A percentile compares a stretch with the other conserved stretches of the same genome.
phyloP scores from a whole-genome alignment of 2,113 vertebrate species.

The Equus quagga region DNA sequence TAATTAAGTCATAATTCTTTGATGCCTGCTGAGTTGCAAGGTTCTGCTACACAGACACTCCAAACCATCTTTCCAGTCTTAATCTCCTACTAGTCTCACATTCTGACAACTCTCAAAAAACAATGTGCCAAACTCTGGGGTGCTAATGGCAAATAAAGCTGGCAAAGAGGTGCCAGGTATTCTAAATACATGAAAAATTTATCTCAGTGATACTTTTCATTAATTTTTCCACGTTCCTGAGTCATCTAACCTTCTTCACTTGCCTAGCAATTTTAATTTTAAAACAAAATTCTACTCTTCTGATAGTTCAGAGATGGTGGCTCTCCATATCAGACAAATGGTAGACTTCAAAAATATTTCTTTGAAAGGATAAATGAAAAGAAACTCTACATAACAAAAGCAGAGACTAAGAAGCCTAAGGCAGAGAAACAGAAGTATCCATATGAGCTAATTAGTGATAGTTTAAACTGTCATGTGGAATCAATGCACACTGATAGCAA shows the following conservation, averaged over 20 bases:
- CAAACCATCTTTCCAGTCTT: neutral
- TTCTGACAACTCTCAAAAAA: neutral
- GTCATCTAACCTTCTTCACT: neutral
- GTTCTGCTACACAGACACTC: neutral
- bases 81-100: neutral
- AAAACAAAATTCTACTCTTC: slow-evolving; percentile 11
- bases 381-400: neutral
- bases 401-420: neutral
- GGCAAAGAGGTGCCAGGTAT: neutral
- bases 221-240: neutral
- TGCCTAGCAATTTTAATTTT: neutral
- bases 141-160: neutral
- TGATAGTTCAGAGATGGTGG: neutral
- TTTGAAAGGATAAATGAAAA: slow-evolving; percentile 21
- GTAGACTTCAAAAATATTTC: slow-evolving; percentile 38
- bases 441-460: neutral
- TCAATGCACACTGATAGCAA: neutral
- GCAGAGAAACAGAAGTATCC: neutral
- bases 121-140: neutral
- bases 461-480: neutral
- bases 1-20: neutral
- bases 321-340: neutral
- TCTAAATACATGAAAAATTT: neutral
- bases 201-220: neutral
- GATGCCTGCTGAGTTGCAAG: neutral